Conservation (phyloP, 2,797 vertebrate genomes). For the Halcyon smyrnensis region DNA sequence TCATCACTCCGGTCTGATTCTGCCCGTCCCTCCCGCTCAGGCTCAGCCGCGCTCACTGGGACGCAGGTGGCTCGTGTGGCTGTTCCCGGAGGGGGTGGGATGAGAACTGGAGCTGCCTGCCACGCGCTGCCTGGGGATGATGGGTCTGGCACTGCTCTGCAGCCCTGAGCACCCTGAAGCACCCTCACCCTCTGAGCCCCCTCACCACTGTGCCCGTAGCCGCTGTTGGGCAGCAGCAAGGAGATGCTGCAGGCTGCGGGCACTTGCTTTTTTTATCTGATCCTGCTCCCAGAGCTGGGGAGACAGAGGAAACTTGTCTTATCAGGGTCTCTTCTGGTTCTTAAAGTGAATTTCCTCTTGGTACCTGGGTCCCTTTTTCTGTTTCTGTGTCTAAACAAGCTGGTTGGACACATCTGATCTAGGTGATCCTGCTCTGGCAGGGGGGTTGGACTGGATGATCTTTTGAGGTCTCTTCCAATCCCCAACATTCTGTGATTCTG, state of each 20-base stretch:
- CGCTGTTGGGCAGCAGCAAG: neutral
- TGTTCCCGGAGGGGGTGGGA: neutral
- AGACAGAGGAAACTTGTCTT: neutral
- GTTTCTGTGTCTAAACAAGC: neutral
- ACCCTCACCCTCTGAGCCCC: neutral
- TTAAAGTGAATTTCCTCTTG: neutral
- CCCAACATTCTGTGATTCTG: too few relatives aligned
- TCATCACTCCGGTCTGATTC: neutral
- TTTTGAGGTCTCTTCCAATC: too few relatives aligned
- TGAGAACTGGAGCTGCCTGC: neutral
- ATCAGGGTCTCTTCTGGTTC: neutral
- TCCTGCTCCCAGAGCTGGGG: rapidly evolving
- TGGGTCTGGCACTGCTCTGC: neutral
- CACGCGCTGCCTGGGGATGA: neutral
- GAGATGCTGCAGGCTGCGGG: neutral
- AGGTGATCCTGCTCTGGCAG: too few relatives aligned
- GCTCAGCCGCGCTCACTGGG: neutral
- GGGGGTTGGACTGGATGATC: too few relatives aligned
- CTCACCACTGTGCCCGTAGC: neutral
- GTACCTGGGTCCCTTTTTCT: neutral
- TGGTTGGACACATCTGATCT: too few relatives aligned
- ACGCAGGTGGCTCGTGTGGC: neutral
- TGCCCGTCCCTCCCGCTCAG: rapidly evolving
- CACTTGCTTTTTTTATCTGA: neutral
- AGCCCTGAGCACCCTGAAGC: neutral